A percentile compares a stretch with the other conserved stretches of the same genome.
phyloP scores from a whole-genome alignment of 2,888 invertebrate species.

The Hypolimnas misippus region DNA sequence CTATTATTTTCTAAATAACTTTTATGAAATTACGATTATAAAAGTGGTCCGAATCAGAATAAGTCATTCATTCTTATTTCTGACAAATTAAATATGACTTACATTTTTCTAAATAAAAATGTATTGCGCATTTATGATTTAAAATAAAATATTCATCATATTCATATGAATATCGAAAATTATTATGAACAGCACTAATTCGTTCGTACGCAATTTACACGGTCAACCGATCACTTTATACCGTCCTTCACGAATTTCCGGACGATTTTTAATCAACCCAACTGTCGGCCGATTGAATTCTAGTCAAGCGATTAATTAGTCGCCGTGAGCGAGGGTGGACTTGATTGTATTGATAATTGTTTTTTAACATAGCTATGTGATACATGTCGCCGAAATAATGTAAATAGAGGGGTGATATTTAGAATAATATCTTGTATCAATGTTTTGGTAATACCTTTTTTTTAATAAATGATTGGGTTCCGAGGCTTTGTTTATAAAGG shows the following conservation, averaged over 20 bases:
- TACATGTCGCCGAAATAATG: slow-evolving; percentile 40
- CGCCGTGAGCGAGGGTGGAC: slow-evolving; percentile 64
- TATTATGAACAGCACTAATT: slow-evolving; percentile 12
- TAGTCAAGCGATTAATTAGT: slow-evolving; percentile 76
- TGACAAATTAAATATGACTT: neutral
- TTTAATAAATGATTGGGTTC: no score
- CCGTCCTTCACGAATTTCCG: slow-evolving; percentile 55
- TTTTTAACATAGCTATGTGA: slow-evolving; percentile 52
- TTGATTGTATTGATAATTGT: slow-evolving; percentile 73
- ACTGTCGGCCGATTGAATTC: slow-evolving; percentile 65
- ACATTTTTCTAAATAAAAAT: no score
- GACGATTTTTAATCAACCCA: slow-evolving; percentile 77
- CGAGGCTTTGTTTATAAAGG: neutral
- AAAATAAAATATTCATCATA: no score
- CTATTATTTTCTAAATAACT: no score
- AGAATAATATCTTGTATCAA: neutral
- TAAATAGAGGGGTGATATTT: slow-evolving; percentile 31
- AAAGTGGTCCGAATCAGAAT: no score
- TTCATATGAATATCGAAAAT: neutral
- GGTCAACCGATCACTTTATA: slow-evolving; percentile 60
- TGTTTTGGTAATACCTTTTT: neutral
- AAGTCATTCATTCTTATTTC: no score
- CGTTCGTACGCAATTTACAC: slow-evolving; percentile 55
- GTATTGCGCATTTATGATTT: no score
- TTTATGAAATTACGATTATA: no score